Evolutionary conservation across 2,113 vertebrate genomes (phyloP).

Genomic region (Prolemur simus): DNA sequence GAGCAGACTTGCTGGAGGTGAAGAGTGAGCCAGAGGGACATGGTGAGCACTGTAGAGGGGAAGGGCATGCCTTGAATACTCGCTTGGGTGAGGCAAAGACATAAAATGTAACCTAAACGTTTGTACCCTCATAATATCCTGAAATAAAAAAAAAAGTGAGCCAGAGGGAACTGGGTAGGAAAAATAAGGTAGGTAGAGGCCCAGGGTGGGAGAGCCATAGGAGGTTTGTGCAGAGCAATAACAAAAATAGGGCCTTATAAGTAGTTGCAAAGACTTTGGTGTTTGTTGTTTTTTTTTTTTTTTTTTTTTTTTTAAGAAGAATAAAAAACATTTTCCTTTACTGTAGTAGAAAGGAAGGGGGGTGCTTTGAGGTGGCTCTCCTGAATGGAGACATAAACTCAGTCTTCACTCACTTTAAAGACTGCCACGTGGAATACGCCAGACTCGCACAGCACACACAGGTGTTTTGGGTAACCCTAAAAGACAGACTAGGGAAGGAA

Average conservation of each 20-base stretch:
- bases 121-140: too few species aligned
- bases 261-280: fast-evolving
- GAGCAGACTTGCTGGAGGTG: not conserved
- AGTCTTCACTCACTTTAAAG: not conserved
- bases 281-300: not conserved
- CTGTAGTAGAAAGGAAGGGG: not conserved
- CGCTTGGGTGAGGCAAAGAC: too few species aligned
- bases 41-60: too few species aligned
- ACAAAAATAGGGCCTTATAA: not conserved
- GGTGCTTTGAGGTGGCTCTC: not conserved
- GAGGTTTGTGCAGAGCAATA: fast-evolving
- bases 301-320: not conserved
- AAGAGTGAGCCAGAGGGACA: not conserved
- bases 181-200: not conserved
- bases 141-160: not conserved
- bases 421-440: fast-evolving
- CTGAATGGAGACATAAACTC: not conserved
- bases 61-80: too few species aligned
- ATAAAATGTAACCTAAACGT: too few species aligned
- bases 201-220: fast-evolving
- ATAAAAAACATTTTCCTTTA: not conserved
- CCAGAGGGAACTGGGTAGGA: fast-evolving
- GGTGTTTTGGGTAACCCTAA: not conserved
- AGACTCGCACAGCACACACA: not conserved
- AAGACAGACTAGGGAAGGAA: not conserved